phyloP scores from a whole-genome alignment of 2,797 vertebrate species.

The Decapterus maruadsi region DNA sequence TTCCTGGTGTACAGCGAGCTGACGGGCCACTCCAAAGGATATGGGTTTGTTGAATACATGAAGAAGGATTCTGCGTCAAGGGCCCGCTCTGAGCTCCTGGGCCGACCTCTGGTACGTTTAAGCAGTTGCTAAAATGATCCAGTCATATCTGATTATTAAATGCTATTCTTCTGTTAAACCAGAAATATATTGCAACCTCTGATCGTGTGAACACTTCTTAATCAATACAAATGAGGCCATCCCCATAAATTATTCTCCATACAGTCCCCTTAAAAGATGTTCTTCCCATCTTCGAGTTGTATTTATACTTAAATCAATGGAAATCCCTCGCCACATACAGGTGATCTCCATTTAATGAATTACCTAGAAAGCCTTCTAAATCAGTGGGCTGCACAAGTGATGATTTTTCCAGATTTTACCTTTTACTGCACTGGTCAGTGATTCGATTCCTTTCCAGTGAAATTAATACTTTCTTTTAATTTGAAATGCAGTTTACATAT shows the following conservation, averaged over 20 bases:
- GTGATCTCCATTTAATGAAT: not conserved
- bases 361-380: not conserved
- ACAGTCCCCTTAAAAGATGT: not conserved
- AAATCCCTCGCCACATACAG: not conserved
- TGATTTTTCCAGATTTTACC: not conserved
- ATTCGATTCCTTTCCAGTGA: not conserved
- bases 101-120: slow-evolving; percentile 84
- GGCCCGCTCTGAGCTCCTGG: slow-evolving; percentile 93
- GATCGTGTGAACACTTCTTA: not conserved
- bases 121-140: not conserved
- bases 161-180: not conserved
- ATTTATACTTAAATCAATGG: not conserved
- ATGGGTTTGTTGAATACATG: slow-evolving; percentile 99
- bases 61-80: slow-evolving; percentile 98
- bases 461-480: not conserved
- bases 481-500: not conserved
- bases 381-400: not conserved
- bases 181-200: not conserved
- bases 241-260: not conserved
- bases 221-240: not conserved
- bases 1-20: slow-evolving; percentile 96
- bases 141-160: not conserved
- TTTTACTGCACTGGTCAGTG: not conserved
- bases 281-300: no score
- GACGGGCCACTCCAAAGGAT: slow-evolving; percentile 95